A percentile compares a stretch with the other conserved stretches of the same genome.
phyloP scores from a whole-genome alignment of 1,140 invertebrate genomes.

The Thalassaphorura encarpata region DNA sequence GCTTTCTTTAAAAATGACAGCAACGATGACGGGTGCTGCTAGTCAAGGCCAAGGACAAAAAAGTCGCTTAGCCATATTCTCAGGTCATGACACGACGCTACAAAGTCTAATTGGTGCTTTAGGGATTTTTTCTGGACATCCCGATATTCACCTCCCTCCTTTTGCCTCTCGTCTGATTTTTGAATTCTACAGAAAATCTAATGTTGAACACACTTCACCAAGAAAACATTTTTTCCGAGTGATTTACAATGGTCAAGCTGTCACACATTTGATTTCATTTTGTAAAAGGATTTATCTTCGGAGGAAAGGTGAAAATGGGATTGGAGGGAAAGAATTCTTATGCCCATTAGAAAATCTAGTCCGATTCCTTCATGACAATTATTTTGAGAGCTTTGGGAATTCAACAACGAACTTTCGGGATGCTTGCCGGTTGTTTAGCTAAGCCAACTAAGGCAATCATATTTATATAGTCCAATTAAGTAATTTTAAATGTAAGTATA shows the following conservation, averaged over 20 bases:
- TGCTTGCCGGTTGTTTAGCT: conserved; percentile 48
- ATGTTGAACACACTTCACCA: conserved; percentile 34
- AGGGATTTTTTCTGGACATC: conserved; percentile 51
- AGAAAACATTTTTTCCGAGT: conserved; percentile 68
- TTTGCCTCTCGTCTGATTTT: conserved; percentile 78
- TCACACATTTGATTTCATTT: conserved; percentile 69
- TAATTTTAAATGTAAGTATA: neutral
- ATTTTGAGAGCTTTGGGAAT: conserved; percentile 60
- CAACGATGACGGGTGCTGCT: conserved; percentile 9
- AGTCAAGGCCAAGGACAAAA: neutral
- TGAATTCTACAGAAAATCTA: conserved; percentile 47
- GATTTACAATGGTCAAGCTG: conserved; percentile 74
- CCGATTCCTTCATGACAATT: conserved; percentile 71
- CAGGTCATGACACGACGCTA: conserved; percentile 80
- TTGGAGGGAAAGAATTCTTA: conserved; percentile 43
- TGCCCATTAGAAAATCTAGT: conserved; percentile 77
- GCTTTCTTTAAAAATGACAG: conserved; percentile 28
- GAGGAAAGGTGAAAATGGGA: conserved; percentile 15
- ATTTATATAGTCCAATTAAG: neutral
- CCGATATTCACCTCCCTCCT: conserved; percentile 46
- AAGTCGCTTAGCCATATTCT: conserved; percentile 60
- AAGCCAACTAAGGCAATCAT: neutral
- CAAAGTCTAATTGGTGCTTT: conserved; percentile 69
- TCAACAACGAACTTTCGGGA: conserved; percentile 69
- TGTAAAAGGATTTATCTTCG: conserved; percentile 49